Base-by-base conservation (phyloP, 2,797 vertebrate genomes). In the Rachycentron canadum region DNA sequence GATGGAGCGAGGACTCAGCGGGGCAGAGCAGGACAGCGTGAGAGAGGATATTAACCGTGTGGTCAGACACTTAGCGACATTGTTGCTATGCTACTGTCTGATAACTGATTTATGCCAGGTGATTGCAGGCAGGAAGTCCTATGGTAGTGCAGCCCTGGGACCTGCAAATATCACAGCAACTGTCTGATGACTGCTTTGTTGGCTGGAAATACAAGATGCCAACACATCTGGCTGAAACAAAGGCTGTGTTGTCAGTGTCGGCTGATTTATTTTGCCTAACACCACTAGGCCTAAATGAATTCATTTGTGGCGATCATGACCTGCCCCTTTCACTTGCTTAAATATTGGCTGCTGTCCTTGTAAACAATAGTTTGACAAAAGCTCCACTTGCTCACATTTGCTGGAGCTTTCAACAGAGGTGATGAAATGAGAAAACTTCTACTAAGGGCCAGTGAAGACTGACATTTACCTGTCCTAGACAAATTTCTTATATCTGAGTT, bases 1-100 rank as follows among this genome's bases (percentile, higher is more conserved):
- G 78, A 84, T 80, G 75, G 81, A 78, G 86, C 11, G 38, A 78
- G 76, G 78, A 82, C 81, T 60, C 67, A 38, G 71, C 28, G 87
- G 82, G 63, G 60, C 68, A 82, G 71, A 85, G 78, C 71, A 59
- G 84, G 75, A 67, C 72, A 50, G 76, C 34, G 47, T 62, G 77
- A 81, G 73, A 58, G 64, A 79, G 81, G 79, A 85, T 84, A 76
- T 83, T 74, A 78, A 60, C 66, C 21, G 58, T 75, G 70, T 57
- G 69, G 56, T 72, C 78, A 76, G 78, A 73, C 81, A 56, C 78
- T 84, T 82, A 81, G 78, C 34, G 7, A 65, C 69, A 63, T 53
- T 57, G 80, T 73, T 85, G 73, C 81, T 78, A 64, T 41, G 76
- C 69, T 67, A 43, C 65, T 79, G 67, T 79, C 63, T 63, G 67